Evolutionary conservation across 2,888 invertebrate species (phyloP).

Genomic region (Parasteatoda lunata): DNA sequence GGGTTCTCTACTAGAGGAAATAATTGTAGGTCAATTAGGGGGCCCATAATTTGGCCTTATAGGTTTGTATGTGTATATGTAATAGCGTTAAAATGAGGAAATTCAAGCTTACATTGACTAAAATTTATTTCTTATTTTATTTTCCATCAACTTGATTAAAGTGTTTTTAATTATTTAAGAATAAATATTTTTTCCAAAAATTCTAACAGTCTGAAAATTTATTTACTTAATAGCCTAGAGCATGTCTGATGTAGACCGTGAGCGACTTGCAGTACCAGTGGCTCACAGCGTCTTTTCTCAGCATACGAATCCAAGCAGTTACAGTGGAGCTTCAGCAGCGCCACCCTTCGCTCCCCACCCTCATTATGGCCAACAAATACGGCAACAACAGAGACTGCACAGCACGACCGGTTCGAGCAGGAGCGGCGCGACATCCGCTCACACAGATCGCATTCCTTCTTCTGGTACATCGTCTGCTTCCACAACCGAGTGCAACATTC

Average conservation of each 20-base stretch:
- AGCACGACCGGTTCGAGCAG: conserved; percentile 44
- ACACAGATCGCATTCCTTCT: conserved; percentile 41
- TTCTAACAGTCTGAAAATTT: no score
- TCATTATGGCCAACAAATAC: conserved; percentile 58
- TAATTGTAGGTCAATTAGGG: no score
- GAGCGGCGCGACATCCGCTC: conserved; percentile 42
- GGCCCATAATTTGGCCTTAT: no score
- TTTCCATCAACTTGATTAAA: no score
- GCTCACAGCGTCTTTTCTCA: conserved; percentile 65
- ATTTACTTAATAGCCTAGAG: conserved; percentile 18
- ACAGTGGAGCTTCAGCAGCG: conserved; percentile 49
- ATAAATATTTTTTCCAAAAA: no score
- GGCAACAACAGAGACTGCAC: conserved; percentile 32
- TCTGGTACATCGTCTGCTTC: conserved; percentile 52
- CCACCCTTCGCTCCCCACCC: conserved; percentile 65
- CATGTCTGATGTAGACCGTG: conserved; percentile 67
- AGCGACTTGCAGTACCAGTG: conserved; percentile 58
- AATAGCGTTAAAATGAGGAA: no score
- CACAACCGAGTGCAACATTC: conserved; percentile 61
- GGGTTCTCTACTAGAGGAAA: no score
- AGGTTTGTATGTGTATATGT: no score
- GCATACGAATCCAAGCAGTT: conserved; percentile 57
- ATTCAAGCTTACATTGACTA: no score
- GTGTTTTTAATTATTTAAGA: no score
- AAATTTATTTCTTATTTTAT: no score